phyloP scores from a whole-genome alignment of 53 echinoderm and acorn worm species.

The Stichopus horrens region DNA sequence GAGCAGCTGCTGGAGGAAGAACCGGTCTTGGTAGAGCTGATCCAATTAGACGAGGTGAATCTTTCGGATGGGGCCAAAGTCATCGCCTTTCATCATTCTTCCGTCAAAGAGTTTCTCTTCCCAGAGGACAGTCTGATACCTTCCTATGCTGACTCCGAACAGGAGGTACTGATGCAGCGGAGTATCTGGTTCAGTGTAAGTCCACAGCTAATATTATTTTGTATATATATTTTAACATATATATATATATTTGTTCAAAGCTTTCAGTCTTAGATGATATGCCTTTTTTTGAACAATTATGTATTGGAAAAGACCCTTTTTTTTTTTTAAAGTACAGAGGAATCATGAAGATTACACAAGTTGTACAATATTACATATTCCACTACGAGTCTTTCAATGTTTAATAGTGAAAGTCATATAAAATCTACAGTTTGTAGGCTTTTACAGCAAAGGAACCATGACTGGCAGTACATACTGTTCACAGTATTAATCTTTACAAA shows the following conservation, averaged over 20 bases:
- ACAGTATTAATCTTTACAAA: too few species aligned
- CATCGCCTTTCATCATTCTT: constrained; percentile 74
- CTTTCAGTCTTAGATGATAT: too few species aligned
- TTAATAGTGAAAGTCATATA: too few species aligned
- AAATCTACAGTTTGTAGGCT: too few species aligned
- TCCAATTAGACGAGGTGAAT: constrained; percentile 84
- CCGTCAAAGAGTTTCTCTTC: constrained; percentile 80
- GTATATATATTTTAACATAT: not conserved
- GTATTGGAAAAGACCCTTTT: too few species aligned
- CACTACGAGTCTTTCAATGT: too few species aligned
- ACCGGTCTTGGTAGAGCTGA: constrained; percentile 80
- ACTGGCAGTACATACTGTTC: too few species aligned
- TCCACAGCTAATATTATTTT: not conserved
- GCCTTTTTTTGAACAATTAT: too few species aligned
- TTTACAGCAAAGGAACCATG: too few species aligned
- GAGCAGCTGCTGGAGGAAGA: constrained; percentile 74
- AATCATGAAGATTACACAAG: too few species aligned
- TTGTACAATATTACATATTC: too few species aligned
- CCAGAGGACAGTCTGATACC: constrained; percentile 80
- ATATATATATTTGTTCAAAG: not conserved
- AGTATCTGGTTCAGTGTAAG: constrained; percentile 96
- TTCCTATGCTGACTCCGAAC: constrained; percentile 77
- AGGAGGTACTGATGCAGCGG: constrained; percentile 82
- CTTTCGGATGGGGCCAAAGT: constrained; percentile 72
- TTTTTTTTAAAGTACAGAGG: too few species aligned